Evolutionary conservation across 2,113 vertebrate genomes (phyloP).

Genomic region (Urocitellus parryii): DNA sequence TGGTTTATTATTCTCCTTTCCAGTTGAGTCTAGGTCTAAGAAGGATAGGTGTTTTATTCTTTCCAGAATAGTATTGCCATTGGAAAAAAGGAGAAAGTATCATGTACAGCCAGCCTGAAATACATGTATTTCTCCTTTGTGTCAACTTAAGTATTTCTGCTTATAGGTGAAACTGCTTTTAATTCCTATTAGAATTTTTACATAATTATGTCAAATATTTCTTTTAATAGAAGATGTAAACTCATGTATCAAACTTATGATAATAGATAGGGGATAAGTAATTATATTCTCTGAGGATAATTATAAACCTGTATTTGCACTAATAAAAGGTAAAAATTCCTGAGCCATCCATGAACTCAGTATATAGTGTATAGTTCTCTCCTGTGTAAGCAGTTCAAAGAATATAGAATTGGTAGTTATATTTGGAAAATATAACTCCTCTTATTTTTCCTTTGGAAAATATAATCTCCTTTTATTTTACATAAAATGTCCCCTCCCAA

Average conservation of each 20-base stretch:
- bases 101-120: not conserved
- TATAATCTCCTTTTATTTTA: not conserved
- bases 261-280: slow-evolving; percentile 18
- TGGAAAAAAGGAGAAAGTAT: slow-evolving; percentile 6
- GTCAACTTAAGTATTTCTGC: not conserved
- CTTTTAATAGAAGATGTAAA: slow-evolving; percentile 30
- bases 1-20: not conserved
- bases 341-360: not conserved
- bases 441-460: too few species aligned
- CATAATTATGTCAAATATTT: slow-evolving; percentile 37
- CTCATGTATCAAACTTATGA: not conserved
- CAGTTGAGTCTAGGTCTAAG: not conserved
- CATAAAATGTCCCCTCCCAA: not conserved
- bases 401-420: not conserved
- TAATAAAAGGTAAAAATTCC: slow-evolving; percentile 8
- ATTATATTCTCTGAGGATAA: slow-evolving; percentile 27
- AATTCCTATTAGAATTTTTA: not conserved
- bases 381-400: not conserved
- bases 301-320: not conserved
- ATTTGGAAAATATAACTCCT: too few species aligned
- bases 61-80: not conserved
- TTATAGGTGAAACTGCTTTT: not conserved
- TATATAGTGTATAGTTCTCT: not conserved
- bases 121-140: not conserved
- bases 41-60: not conserved